Evolutionary conservation across 1,140 invertebrate genomes (phyloP).

Genomic region (Periplaneta americana): DNA sequence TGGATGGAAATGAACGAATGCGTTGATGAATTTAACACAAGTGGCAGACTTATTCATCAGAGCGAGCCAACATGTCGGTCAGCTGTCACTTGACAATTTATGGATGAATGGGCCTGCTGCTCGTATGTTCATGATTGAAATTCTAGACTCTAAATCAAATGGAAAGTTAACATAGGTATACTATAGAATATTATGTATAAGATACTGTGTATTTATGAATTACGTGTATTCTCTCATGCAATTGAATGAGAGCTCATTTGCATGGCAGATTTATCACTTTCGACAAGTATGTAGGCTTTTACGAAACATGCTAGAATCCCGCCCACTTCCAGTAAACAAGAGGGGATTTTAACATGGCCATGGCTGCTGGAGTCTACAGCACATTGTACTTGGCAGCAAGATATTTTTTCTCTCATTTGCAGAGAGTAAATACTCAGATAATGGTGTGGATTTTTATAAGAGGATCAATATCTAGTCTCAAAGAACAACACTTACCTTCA

Average conservation of each 20-base stretch:
- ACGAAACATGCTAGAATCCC: not conserved
- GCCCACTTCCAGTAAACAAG: not conserved
- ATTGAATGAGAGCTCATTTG: not conserved
- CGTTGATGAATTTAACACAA: not conserved
- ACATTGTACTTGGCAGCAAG: not conserved
- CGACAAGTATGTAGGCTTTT: not conserved
- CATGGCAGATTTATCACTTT: not conserved
- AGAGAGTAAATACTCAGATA: constrained; percentile 3
- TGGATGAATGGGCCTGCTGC: not conserved
- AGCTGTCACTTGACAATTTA: not conserved
- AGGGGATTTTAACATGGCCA: not conserved
- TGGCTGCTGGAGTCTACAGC: not conserved
- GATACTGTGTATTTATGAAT: not conserved
- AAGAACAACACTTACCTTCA: constrained; percentile 1
- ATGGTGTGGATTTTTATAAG: constrained; percentile 1
- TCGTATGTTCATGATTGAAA: not conserved
- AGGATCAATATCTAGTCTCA: constrained; percentile 7
- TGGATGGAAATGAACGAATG: constrained; percentile 5
- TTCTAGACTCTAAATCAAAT: not conserved
- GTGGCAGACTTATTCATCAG: not conserved
- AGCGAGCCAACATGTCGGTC: not conserved
- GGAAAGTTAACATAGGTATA: not conserved
- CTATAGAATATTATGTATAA: not conserved
- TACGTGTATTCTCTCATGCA: not conserved
- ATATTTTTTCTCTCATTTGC: not conserved